Conservation (phyloP, 64 coral and sea anemone species). For the Pachyseris speciosa region DNA sequence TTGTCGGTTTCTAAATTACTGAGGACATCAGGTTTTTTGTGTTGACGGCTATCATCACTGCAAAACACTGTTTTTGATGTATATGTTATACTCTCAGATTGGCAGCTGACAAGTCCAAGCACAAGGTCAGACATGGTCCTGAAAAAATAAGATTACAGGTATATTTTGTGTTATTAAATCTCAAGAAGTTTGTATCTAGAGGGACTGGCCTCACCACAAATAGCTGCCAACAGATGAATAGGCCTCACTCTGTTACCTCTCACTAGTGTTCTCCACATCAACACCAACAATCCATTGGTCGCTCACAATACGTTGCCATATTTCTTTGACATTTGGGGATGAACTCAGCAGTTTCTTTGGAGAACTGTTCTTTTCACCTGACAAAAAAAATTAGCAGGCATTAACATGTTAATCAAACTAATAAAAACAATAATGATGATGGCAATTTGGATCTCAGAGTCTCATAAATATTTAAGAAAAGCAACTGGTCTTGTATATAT, state of each 20-base stretch:
- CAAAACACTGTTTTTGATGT: neutral
- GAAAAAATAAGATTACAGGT: neutral
- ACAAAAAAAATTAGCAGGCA: neutral
- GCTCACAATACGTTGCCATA: constrained; percentile 17
- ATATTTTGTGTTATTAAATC: too few species aligned
- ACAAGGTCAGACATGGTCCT: constrained; percentile 5
- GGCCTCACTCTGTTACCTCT: neutral
- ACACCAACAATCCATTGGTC: constrained; percentile 19
- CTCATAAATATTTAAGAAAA: too few species aligned
- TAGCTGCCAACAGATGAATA: neutral
- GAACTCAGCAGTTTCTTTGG: neutral
- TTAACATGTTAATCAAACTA: neutral
- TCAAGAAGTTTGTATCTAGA: too few species aligned
- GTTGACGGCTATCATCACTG: neutral
- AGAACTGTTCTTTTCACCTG: neutral
- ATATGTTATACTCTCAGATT: neutral
- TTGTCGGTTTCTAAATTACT: neutral
- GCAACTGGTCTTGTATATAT: too few species aligned
- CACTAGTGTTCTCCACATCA: constrained; percentile 11
- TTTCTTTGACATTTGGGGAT: neutral
- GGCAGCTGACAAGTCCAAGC: constrained; percentile 12
- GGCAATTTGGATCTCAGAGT: too few species aligned
- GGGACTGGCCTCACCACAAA: too few species aligned
- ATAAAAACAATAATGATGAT: too few species aligned
- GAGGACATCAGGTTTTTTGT: neutral